Base-by-base conservation (phyloP, 2,888 invertebrate species). In the Drosophila rellima region DNA sequence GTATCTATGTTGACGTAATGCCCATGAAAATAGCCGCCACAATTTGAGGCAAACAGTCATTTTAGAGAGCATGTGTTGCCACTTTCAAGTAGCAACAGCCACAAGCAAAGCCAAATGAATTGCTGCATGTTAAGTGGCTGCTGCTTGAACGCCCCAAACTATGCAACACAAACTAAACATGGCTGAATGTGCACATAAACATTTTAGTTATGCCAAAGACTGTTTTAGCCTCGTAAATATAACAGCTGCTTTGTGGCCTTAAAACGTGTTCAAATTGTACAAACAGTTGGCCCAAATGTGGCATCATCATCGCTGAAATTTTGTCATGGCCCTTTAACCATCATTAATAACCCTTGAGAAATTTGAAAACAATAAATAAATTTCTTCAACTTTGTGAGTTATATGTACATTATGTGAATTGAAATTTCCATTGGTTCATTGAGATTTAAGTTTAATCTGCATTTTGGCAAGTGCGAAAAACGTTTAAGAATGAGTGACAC, bases 1-100 rank as follows among this genome's bases (percentile, higher is more conserved):
- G 51, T 65, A 54, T 57, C 50, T 47, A 42, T 59, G 80, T 77
- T 83, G 83, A 83, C 83, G 88, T 87, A 83, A 83, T 87, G 69
- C 72, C 70, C 77, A 72, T 84, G 72, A 66, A 83, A 83, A 83
- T 83, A 87, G 74, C 77, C 52, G 47, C 51, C 44, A 67, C 67
- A 81, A 60, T 78, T 55, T 59, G 51, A 56, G 65, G 59, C 47
- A 73, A 73, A 73, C 55, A 74, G 63, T 45, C 72, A 42, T 54
- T 70, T 57, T 62, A 31, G 39, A 55, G 42, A 55, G 42, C 51
- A 26, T 59, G 35, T 50, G 51, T 65, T 60, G 74, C 40, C 74
- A 62, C 62, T 73, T 75, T 29, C 29, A 55, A 60, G 45, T 47
- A 33, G 52, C 60, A 47, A 29, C 55, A 44, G 42, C 15, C n/a